Conservation (phyloP, 2,888 invertebrate genomes). For the Polymixis flavicincta region DNA sequence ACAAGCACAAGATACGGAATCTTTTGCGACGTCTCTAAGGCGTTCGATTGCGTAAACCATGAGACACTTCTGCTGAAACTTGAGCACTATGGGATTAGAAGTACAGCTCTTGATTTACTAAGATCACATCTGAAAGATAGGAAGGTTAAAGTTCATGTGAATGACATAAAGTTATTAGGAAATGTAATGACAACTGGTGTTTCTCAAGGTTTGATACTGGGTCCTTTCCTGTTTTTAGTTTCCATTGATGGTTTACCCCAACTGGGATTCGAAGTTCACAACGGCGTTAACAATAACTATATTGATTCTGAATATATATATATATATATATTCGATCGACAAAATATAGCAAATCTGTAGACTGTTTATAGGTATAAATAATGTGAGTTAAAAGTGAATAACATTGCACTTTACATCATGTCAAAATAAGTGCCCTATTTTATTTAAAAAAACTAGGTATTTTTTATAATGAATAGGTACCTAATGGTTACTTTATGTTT, state of each 20-base stretch:
- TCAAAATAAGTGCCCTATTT: constrained; percentile 13
- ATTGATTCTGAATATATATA: neutral
- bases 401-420: constrained; percentile 26
- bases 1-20: neutral
- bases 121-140: neutral
- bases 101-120: neutral
- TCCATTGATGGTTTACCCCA: neutral
- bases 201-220: neutral
- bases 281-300: neutral
- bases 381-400: neutral
- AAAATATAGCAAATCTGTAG: constrained; percentile 13
- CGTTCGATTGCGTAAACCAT: no score
- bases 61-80: neutral
- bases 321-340: constrained; percentile 5
- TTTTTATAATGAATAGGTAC: no score
- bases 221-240: neutral
- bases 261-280: neutral
- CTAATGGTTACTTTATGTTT: no score
- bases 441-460: no score
- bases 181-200: neutral
- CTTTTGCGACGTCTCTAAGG: no score
- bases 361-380: constrained; percentile 5
- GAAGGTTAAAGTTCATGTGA: neutral
- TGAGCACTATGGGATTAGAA: neutral
- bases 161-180: neutral